Evolutionary conservation across 2,113 vertebrate genomes (phyloP).

Genomic region (Saccopteryx leptura): DNA sequence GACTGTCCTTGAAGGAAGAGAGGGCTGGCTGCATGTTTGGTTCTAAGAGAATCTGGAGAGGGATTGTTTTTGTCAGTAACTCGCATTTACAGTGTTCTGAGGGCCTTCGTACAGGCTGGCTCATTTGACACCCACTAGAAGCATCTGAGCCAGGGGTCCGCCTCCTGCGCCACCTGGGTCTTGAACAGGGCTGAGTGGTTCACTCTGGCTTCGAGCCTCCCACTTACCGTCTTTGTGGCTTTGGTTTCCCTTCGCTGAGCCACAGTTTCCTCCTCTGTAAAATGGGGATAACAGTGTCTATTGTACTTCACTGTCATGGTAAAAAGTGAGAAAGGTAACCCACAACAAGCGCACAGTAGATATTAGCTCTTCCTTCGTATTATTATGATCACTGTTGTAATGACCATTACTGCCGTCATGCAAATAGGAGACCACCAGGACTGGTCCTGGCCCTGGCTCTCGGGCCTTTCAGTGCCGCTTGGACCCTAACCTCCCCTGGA

Average conservation of each 20-base stretch:
- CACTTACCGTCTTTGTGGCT: not conserved
- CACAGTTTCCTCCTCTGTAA: not conserved
- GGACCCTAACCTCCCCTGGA: not conserved
- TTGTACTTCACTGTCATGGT: accelerated
- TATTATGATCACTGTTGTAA: not conserved
- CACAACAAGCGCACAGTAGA: not conserved
- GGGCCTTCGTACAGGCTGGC: not conserved
- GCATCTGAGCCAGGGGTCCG: accelerated
- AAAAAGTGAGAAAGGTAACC: not conserved
- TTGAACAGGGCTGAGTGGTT: not conserved
- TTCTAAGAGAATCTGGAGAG: not conserved
- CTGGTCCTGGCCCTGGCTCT: not conserved
- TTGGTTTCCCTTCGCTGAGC: not conserved
- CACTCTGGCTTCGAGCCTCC: too few species aligned
- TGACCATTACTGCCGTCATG: accelerated
- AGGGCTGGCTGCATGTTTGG: accelerated
- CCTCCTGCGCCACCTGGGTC: accelerated
- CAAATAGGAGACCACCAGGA: accelerated
- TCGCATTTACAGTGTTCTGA: not conserved
- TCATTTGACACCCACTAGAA: not conserved
- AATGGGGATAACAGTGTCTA: not conserved
- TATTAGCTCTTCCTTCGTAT: not conserved
- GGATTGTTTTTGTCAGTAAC: too few species aligned
- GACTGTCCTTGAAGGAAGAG: not conserved
- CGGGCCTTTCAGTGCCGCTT: not conserved